phyloP scores from a whole-genome alignment of 2,797 vertebrate genomes.

The Natrix natrix region DNA sequence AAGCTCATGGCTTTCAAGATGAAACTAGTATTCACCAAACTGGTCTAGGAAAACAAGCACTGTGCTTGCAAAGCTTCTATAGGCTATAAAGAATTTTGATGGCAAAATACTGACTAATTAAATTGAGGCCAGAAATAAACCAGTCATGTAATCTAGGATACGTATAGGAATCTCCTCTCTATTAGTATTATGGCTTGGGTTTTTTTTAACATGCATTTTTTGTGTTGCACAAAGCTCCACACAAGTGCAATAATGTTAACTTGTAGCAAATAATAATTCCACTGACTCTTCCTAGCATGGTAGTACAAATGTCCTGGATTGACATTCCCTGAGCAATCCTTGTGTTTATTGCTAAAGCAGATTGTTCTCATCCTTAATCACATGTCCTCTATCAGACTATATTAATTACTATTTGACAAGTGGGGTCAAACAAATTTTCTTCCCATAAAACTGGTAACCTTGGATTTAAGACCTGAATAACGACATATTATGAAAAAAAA shows the following conservation, averaged over 20 bases:
- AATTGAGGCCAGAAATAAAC: neutral
- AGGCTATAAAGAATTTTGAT: neutral
- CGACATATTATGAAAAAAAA: neutral
- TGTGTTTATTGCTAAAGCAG: neutral
- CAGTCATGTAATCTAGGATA: neutral
- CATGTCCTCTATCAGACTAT: neutral
- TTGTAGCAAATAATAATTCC: neutral
- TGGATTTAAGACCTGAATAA: neutral
- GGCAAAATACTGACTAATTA: neutral
- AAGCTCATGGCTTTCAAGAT: neutral
- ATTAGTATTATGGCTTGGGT: neutral
- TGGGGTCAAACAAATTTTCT: neutral
- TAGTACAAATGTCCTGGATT: neutral
- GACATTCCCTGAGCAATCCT: neutral
- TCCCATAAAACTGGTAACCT: neutral
- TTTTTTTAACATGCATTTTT: neutral
- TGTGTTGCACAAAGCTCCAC: neutral
- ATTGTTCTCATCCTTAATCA: neutral
- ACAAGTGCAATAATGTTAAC: neutral
- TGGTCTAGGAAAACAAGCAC: neutral
- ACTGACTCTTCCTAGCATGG: neutral
- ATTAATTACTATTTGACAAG: neutral
- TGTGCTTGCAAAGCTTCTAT: neutral
- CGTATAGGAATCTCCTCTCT: neutral
- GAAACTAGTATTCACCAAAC: neutral